phyloP scores from a whole-genome alignment of 2,888 invertebrate genomes.

The Digitonthophagus gazella region DNA sequence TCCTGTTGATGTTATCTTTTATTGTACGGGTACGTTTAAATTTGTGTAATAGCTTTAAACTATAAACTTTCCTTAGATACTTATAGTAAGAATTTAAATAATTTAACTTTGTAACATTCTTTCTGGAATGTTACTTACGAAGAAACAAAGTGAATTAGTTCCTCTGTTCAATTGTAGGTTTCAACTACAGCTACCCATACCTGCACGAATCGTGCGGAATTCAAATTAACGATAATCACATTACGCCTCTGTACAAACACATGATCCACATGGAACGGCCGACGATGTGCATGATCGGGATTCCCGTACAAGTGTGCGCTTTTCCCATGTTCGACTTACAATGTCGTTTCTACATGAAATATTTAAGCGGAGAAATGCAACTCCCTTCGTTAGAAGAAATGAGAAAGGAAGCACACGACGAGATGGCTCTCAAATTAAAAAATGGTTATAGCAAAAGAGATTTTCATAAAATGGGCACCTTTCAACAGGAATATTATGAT shows the following conservation, averaged over 20 bases:
- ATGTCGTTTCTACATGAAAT: constrained; percentile 61
- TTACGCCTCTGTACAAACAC: constrained; percentile 73
- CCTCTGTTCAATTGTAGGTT: constrained; percentile 55
- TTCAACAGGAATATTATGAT: constrained; percentile 69
- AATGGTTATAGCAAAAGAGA: constrained; percentile 66
- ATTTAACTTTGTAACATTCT: neutral
- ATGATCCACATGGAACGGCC: constrained; percentile 74
- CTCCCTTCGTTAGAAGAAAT: constrained; percentile 66
- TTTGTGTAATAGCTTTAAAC: neutral
- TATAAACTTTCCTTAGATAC: neutral
- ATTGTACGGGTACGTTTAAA: constrained; percentile 67
- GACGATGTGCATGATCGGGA: constrained; percentile 73
- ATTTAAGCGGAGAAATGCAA: constrained; percentile 57
- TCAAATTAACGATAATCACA: constrained; percentile 60
- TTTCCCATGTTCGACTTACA: constrained; percentile 72
- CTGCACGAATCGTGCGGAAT: constrained; percentile 63
- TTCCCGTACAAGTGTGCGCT: constrained; percentile 67
- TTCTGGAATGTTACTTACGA: neutral
- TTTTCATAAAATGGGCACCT: constrained; percentile 80
- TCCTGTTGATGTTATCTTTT: constrained; percentile 66
- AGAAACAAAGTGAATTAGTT: neutral
- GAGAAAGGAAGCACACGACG: constrained; percentile 58
- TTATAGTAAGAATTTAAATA: neutral
- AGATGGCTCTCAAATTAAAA: constrained; percentile 59
- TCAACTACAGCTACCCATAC: constrained; percentile 69